Evolutionary conservation across 2,113 vertebrate species (phyloP), one percentile per base, ranked within the genome.

Genomic region (Sander vitreus): DNA sequence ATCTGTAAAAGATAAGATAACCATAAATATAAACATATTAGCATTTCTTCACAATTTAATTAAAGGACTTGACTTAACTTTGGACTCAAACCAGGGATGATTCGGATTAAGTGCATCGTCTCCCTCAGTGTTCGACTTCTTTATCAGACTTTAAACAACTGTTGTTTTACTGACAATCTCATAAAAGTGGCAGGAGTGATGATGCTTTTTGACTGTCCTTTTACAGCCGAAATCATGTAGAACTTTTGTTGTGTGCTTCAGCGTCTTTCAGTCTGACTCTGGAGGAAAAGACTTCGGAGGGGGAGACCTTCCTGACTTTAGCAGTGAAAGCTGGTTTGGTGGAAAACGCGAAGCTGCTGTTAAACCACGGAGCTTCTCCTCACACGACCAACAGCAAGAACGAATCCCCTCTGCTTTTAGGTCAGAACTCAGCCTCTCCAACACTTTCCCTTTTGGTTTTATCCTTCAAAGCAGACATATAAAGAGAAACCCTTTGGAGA

Each of bases 271-370:
- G 75, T 6, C 71, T 94, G 54, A 90, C 79, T 5, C 95, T 96
- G 95, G 95, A 97, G 81, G 96, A 96, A 71, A 96, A 94, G 92
- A 96, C 95, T 0, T 70, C 64, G 5, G 94, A 93, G 55, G 95
- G 96, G 33, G 96, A 98, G 91, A 97, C 94, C 53, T 89, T 94
- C 0, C 92, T 97, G 85, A 96, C 95, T 57, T 91, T 96, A 75
- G 95, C 96, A 53, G 88, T 94, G 48, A 96, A 94, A 88, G 89
- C 93, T 25, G 92, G 91, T 58, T 90, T 93, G 58, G 86, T 92
- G 76, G 94, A 94, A 87, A 97, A 96, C 9, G 93, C 95, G n/a
- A 91, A 19, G 72, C 89, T 91, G 0, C 93, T 97, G 33, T 83
- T 97, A 83, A 93, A 95, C 74, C 95, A 96, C 18, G 93, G 94